A percentile compares a stretch with the other conserved stretches of the same genome.
Conservation (phyloP, 2,888 invertebrate genomes). For the Sisyra nigra region DNA sequence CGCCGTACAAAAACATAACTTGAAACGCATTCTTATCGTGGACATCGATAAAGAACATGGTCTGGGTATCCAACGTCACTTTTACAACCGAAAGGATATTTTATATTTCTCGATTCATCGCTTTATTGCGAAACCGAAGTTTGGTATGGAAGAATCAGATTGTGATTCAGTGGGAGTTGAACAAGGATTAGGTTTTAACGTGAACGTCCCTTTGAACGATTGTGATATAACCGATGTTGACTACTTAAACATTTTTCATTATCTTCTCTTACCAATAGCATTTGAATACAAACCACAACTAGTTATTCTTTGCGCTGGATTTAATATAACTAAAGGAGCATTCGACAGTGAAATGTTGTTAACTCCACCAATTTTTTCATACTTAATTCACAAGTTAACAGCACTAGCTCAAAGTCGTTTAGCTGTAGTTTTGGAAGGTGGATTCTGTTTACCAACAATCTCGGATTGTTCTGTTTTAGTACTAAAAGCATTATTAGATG, state of each 20-base stretch:
- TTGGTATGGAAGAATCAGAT: slow-evolving; percentile 47
- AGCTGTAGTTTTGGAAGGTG: slow-evolving; percentile 81
- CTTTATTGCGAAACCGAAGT: no score
- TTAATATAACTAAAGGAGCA: slow-evolving; percentile 73
- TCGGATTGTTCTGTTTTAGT: slow-evolving; percentile 79
- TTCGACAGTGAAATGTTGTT: slow-evolving; percentile 80
- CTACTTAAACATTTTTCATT: slow-evolving; percentile 78
- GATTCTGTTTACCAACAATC: slow-evolving; percentile 76
- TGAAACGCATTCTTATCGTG: slow-evolving; percentile 62
- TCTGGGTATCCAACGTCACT: slow-evolving; percentile 80
- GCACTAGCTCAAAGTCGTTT: slow-evolving; percentile 60
- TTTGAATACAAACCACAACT: slow-evolving; percentile 77
- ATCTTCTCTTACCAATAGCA: slow-evolving; percentile 70
- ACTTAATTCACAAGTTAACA: slow-evolving; percentile 57
- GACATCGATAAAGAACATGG: slow-evolving; percentile 97
- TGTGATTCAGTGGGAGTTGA: slow-evolving; percentile 70
- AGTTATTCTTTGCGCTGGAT: slow-evolving; percentile 70
- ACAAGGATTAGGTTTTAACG: slow-evolving; percentile 65
- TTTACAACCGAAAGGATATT: slow-evolving; percentile 75
- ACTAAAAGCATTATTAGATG: slow-evolving; percentile 60
- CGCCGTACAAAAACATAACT: slow-evolving; percentile 45
- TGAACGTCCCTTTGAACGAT: slow-evolving; percentile 83
- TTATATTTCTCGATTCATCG: slow-evolving; percentile 95
- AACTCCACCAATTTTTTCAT: slow-evolving; percentile 76
- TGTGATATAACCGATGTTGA: slow-evolving; percentile 74